Evolutionary conservation across 2,888 invertebrate species (phyloP).

Genomic region (Tyria jacobaeae): DNA sequence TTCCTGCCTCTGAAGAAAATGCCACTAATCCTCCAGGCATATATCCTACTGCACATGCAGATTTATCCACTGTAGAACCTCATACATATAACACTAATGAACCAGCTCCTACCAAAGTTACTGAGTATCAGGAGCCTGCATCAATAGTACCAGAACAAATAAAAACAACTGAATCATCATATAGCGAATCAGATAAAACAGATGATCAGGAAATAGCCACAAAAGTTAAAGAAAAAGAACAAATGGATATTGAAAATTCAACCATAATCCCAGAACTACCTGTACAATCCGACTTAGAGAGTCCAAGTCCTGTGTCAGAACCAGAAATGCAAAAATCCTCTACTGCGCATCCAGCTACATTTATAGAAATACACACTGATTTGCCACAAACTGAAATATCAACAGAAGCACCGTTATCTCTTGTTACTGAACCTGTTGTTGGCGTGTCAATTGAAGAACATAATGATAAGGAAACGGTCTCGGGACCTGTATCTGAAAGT

Average conservation of each 20-base stretch:
- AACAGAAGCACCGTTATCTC: conserved; percentile 36
- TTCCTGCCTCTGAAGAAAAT: conserved; percentile 23
- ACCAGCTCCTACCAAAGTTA: conserved; percentile 17
- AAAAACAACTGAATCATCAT: conserved; percentile 11
- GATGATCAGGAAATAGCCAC: conserved; percentile 23
- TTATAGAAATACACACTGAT: conserved; percentile 30
- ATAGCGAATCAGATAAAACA: conserved; percentile 16
- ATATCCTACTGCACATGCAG: conserved; percentile 14
- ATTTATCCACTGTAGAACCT: conserved; percentile 14
- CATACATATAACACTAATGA: conserved; percentile 20
- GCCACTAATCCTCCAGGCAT: conserved; percentile 24
- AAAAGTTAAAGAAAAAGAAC: conserved; percentile 22
- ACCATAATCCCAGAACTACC: conserved; percentile 21
- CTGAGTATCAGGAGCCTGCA: conserved; percentile 20
- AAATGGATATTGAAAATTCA: conserved; percentile 14
- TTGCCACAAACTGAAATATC: conserved; percentile 22
- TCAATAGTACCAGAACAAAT: conserved; percentile 12
- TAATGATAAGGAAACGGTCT: conserved; percentile 24
- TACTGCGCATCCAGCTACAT: conserved; percentile 23
- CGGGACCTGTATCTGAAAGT: conserved; percentile 5
- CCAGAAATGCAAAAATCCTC: conserved; percentile 22
- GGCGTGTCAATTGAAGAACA: conserved; percentile 22
- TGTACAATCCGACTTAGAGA: conserved; percentile 18
- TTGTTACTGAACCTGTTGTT: conserved; percentile 26
- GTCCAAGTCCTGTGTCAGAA: conserved; percentile 14